Evolutionary conservation across 2,888 invertebrate species (phyloP), one percentile per base, ranked within the genome.

Genomic region (Sabatieria punctata): DNA sequence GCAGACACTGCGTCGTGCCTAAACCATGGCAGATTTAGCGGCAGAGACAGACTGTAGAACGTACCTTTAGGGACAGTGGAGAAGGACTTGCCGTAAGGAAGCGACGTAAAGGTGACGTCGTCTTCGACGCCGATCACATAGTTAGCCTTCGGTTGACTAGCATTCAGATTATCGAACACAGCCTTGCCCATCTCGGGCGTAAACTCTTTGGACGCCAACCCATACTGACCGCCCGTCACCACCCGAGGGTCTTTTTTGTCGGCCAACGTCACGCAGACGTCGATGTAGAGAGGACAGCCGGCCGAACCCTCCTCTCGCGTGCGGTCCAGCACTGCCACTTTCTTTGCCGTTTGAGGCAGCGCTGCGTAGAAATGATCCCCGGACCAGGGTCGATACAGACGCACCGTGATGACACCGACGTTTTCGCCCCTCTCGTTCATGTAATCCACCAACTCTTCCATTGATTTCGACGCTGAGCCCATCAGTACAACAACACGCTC

Each of bases 51-150:
- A 30, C 30, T 30, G 15, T 30, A 11, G 15, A 15, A 8, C 30
- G 8, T 30, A 30, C 30, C 15, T 30, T 30, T 15, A 8, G 30
- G 30, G 8, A 30, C 30, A 15, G 15, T 15, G 8, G 30, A 30
- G 8, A 30, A 11, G 49, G 49, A 46, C 8, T 39, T 44, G 6
- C 53, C 53, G 37, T 54, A 54, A 15, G 33, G 38, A n/a, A 54
- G 45, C 13, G 47, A 48, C 24, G 51, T 46, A 44, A 51, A 48
- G 11, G 50, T 53, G 21, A 54, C 54, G 39, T 54, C 54, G 42
- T 54, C 54, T n/a, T 54, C 51, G 26, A 54, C 50, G 21, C 54
- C 54, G 41, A 54, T 53, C 23, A 54, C 54, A 33, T 48, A 54
- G 15, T 44, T 46, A 45, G 37, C 41, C 41, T 30, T 49, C 15